Evolutionary conservation across 1,140 invertebrate species (phyloP), one percentile per base, ranked within the genome.

Genomic region (Tachypleus tridentatus): DNA sequence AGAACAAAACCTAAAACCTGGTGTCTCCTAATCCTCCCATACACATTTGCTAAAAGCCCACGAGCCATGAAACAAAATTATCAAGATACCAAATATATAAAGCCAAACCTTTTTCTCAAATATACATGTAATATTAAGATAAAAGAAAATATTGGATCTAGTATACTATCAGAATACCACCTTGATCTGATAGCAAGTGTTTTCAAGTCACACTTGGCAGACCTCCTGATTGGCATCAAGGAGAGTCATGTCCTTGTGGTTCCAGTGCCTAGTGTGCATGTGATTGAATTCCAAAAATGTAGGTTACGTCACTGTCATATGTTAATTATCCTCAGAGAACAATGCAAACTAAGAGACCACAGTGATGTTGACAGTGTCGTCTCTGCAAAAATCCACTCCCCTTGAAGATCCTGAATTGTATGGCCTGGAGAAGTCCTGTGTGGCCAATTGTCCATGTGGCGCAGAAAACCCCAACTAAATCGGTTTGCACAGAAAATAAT

Each of bases 281-380:
- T 64, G 5, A 71, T 78, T 56, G 78, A 79, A 67, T 80, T 70
- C 48, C 79, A 80, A 65, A 80, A 80, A 65, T 57, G 77, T 63
- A 77, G 78, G 1, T 61, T 80, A 8, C 77, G 76, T 6, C 79
- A 80, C 70, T 54, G 53, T 4, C 79, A 79, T 67, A 72, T 78
- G 56, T 61, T 79, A 5, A 6, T 79, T 5, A 60, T 60, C 10
- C 50, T 71, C 49, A 29, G 51, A 57, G 48, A 48, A 51, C 11
- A 62, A n/a, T 47, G 57, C 51, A 69, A 64, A 61, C 57, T 59
- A 1, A 4, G 48, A 4, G 2, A 10, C 29, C 4, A 58, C 5
- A 64, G 70, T 7, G 47, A 68, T 5, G 61, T 71, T 60, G 66
- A 71, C 60, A 57, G 48, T 6, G 9, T 69, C 29, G 57, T 70